Conservation (phyloP, 1,140 invertebrate genomes). For the Bombus ignitus region DNA sequence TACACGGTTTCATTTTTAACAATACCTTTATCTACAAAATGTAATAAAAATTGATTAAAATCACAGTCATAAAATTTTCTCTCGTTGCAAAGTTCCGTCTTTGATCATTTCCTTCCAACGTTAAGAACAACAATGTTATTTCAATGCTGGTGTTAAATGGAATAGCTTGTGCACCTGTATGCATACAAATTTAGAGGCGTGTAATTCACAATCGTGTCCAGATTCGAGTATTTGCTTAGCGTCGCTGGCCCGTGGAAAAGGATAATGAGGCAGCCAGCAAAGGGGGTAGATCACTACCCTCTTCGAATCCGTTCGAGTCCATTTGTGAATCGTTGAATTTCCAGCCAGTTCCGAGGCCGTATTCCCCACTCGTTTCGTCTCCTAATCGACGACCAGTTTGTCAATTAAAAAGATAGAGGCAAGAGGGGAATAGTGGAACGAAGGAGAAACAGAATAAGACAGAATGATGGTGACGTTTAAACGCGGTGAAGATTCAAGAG, state of each 20-base stretch:
- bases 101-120: too few species aligned
- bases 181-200: too few species aligned
- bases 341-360: too few species aligned
- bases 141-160: too few species aligned
- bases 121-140: too few species aligned
- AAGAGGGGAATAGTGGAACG: neutral
- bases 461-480: neutral
- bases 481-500: too few species aligned
- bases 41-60: too few species aligned
- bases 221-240: neutral
- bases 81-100: too few species aligned
- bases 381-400: neutral
- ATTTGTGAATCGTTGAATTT: neutral
- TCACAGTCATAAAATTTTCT: too few species aligned
- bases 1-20: too few species aligned
- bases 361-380: neutral
- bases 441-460: neutral
- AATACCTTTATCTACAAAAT: too few species aligned
- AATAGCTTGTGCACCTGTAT: too few species aligned
- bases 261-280: neutral
- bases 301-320: neutral
- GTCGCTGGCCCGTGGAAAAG: neutral
- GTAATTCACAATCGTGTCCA: neutral
- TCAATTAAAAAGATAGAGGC: neutral
- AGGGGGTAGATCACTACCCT: neutral